Percentiles rank a stretch among this genome's conserved stretches.
Evolutionary conservation across 2,797 vertebrate species (phyloP).

Genomic region (Rhodeus uyekii): DNA sequence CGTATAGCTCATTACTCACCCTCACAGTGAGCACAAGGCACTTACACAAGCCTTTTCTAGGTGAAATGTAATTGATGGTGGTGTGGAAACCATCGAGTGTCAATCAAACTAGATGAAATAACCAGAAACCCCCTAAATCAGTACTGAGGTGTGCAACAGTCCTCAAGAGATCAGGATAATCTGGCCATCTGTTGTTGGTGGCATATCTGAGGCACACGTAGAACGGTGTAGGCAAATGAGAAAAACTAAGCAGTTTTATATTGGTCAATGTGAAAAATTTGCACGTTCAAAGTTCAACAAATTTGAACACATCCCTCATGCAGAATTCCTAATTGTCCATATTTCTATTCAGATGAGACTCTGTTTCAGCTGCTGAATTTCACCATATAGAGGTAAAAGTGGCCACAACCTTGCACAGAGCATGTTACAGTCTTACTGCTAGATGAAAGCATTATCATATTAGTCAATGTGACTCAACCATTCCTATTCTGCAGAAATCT

Average conservation of each 20-base stretch:
- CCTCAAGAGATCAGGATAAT: background rate
- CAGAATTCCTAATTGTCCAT: background rate
- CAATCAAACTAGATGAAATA: background rate
- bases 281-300: background rate
- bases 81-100: background rate
- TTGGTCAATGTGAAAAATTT: background rate
- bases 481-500: background rate
- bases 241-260: background rate
- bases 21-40: background rate
- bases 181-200: background rate
- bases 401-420: background rate
- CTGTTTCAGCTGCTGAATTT: background rate
- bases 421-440: background rate
- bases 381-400: background rate
- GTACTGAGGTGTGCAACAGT: background rate
- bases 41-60: slow-evolving; percentile 4
- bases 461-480: background rate
- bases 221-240: slow-evolving; percentile 5
- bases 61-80: background rate
- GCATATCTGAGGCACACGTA: slow-evolving; percentile 8
- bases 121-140: background rate
- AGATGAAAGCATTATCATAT: background rate
- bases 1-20: background rate
- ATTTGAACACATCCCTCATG: background rate
- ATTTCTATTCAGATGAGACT: background rate